Conservation (phyloP, 1,140 invertebrate species). For the Venturia canescens region DNA sequence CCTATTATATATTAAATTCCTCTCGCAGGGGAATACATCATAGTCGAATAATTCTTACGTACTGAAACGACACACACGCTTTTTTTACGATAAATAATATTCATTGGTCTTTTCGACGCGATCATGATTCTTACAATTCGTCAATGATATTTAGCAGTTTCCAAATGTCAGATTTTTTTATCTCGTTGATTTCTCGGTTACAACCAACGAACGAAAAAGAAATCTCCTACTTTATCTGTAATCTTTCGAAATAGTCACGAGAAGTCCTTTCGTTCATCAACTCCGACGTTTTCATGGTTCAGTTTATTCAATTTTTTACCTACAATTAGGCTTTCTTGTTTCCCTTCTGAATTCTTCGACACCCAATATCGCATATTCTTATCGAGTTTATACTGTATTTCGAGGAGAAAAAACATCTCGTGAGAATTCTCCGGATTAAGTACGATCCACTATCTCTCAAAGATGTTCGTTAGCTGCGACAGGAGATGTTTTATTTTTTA, state of each 20-base stretch:
- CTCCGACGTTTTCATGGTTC: neutral
- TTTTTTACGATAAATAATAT: conserved; percentile 68
- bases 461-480: conserved; percentile 8
- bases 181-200: conserved; percentile 10
- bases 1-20: conserved; percentile 50
- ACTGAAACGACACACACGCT: conserved; percentile 41
- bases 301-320: no score
- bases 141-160: conserved; percentile 40
- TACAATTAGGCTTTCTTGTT: no score
- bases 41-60: conserved; percentile 54
- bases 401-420: neutral
- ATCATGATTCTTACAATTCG: conserved; percentile 61
- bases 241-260: conserved; percentile 49
- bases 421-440: conserved; percentile 25
- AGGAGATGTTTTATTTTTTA: neutral
- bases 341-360: no score
- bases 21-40: conserved; percentile 61
- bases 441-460: conserved; percentile 8
- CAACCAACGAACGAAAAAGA: conserved; percentile 44
- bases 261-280: neutral
- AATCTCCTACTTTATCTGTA: conserved; percentile 39
- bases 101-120: conserved; percentile 72
- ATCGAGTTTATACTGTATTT: neutral
- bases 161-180: conserved; percentile 47
- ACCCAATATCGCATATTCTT: neutral